phyloP scores from a whole-genome alignment of 2,113 vertebrate genomes.

The Paracanthobrama guichenoti region DNA sequence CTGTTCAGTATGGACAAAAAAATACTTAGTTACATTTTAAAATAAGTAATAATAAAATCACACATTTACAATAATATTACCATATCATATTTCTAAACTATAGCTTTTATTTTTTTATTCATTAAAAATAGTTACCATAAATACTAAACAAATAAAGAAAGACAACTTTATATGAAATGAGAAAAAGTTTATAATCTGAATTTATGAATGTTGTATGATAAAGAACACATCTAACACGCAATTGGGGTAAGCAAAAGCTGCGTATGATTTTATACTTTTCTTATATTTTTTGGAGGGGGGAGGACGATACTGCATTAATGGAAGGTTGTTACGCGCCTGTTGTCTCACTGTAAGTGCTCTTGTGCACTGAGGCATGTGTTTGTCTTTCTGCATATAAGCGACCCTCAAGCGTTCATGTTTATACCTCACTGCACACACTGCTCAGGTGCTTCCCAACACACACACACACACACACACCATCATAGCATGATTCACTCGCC shows the following conservation, averaged over 20 bases:
- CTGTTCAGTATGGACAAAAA: constrained; percentile 38
- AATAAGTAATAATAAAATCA: background rate
- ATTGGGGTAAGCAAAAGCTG: background rate
- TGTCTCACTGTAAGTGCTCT: constrained; percentile 9
- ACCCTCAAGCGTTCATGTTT: constrained; percentile 8
- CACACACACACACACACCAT: background rate
- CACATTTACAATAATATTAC: background rate
- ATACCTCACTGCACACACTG: background rate
- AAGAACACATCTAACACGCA: background rate
- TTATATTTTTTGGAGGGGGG: too few species aligned
- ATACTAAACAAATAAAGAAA: too few species aligned
- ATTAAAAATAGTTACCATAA: background rate
- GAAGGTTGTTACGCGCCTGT: background rate
- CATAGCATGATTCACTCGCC: background rate
- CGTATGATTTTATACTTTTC: background rate
- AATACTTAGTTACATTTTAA: background rate
- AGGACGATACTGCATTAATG: background rate
- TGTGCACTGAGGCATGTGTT: background rate
- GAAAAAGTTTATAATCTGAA: background rate
- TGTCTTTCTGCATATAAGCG: constrained; percentile 22
- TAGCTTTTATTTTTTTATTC: background rate
- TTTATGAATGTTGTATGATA: background rate
- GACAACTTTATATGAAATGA: background rate
- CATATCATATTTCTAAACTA: background rate
- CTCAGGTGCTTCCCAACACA: constrained; percentile 1